A percentile compares a stretch with the other conserved stretches of the same genome.
These are phyloP conservation scores for Drosophila micromelanica DNA, from an alignment of 1,140 invertebrate genomes.

Conservation along the genomic window DNA sequence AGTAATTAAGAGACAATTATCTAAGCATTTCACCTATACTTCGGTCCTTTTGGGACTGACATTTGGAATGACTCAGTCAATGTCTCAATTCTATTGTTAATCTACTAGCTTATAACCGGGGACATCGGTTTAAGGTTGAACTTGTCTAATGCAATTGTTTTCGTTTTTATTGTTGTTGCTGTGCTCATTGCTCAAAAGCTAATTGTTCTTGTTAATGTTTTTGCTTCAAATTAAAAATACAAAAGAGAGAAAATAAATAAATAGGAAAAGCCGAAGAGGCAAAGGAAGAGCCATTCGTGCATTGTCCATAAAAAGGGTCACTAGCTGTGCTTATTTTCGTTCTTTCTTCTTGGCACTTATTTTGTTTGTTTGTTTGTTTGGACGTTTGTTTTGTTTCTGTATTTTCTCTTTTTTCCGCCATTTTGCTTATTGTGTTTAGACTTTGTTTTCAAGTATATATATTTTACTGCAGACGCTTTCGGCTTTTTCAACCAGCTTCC, in stretches of 20 bases:
- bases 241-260: conserved; percentile 16
- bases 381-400: conserved; percentile 33
- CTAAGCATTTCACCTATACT: conserved; percentile 3
- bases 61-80: conserved; percentile 12
- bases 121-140: conserved; percentile 25
- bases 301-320: conserved; percentile 76
- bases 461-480: conserved; percentile 64
- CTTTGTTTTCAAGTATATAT: conserved; percentile 76
- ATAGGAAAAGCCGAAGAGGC: conserved; percentile 1
- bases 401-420: conserved; percentile 63
- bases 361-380: conserved; percentile 32
- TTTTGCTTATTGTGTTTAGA: conserved; percentile 80
- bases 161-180: conserved; percentile 31
- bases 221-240: conserved; percentile 56
- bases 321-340: conserved; percentile 69
- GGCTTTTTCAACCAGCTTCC: conserved; percentile 46
- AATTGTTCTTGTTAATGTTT: conserved; percentile 79
- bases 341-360: conserved; percentile 32
- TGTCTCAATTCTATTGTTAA: conserved; percentile 34
- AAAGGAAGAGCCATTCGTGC: conserved; percentile 30
- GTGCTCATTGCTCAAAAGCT: conserved; percentile 57
- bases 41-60: conserved; percentile 12
- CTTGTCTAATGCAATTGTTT: conserved; percentile 46
- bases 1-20: conserved; percentile 16
- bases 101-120: conserved; percentile 12